These are phyloP conservation scores for Neodiprion fabricii DNA, from an alignment of 1,140 invertebrate species.

Conservation along the genomic window DNA sequence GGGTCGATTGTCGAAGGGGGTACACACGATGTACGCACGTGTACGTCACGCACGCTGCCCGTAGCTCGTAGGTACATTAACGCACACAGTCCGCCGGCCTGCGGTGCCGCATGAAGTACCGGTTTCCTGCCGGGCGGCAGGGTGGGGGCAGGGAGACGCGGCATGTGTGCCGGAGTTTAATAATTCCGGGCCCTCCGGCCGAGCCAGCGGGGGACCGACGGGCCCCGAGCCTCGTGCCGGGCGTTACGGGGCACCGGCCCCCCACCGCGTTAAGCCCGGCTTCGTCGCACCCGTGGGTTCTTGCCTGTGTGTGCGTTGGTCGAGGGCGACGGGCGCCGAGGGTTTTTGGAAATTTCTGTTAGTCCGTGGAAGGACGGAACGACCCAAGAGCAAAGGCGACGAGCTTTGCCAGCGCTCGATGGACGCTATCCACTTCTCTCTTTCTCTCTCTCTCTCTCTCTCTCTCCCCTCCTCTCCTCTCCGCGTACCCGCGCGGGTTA, in stretches of 20 bases:
- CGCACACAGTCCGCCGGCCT: background rate
- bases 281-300: background rate
- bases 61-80: background rate
- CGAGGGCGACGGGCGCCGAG: background rate
- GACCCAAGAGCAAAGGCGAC: no score
- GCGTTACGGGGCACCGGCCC: slow-evolving; percentile 52
- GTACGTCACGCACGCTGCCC: background rate
- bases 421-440: slow-evolving; percentile 24
- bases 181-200: slow-evolving; percentile 48
- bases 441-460: slow-evolving; percentile 7
- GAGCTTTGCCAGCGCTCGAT: slow-evolving; percentile 9
- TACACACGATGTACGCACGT: no score
- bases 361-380: background rate
- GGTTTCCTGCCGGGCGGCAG: slow-evolving; percentile 38
- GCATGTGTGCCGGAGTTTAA: slow-evolving; percentile 42
- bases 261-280: slow-evolving; percentile 41
- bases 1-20: background rate
- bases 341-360: background rate
- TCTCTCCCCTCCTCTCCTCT: background rate
- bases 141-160: background rate
- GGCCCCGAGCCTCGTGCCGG: slow-evolving; percentile 51
- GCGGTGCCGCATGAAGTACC: slow-evolving; percentile 25
- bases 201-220: slow-evolving; percentile 39
- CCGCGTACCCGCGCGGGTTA: slow-evolving; percentile 14
- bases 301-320: background rate